Evolutionary conservation across 2,797 vertebrate genomes (phyloP).

Genomic region (Lophura swinhoii): DNA sequence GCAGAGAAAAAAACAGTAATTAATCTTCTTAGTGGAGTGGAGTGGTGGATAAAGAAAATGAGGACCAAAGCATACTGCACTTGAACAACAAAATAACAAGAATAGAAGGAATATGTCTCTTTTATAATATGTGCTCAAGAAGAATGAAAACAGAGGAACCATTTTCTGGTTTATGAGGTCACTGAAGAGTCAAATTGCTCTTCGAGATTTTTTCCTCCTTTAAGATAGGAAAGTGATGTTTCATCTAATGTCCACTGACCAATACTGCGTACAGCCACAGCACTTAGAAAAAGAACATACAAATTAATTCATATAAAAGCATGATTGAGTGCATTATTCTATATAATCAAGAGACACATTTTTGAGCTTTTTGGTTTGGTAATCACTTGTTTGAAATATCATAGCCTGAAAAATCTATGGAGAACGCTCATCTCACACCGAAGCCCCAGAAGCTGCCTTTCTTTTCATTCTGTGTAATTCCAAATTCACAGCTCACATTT

Average conservation of each 20-base stretch:
- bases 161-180: background rate
- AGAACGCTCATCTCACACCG: background rate
- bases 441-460: background rate
- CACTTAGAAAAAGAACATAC: background rate
- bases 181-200: background rate
- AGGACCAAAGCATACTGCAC: background rate
- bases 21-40: background rate
- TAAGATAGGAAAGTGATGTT: background rate
- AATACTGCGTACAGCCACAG: background rate
- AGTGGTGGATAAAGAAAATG: background rate
- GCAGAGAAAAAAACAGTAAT: background rate
- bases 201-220: background rate
- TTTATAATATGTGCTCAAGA: background rate
- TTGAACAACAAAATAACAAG: background rate
- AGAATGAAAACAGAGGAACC: background rate
- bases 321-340: background rate
- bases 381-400: background rate
- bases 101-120: background rate
- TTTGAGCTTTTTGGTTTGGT: background rate
- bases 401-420: background rate
- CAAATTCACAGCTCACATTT: background rate
- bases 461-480: background rate
- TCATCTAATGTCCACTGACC: background rate
- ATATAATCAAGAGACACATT: background rate
- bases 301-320: background rate